phyloP scores from a whole-genome alignment of 2,113 vertebrate species.

The Actenoides hombroni region DNA sequence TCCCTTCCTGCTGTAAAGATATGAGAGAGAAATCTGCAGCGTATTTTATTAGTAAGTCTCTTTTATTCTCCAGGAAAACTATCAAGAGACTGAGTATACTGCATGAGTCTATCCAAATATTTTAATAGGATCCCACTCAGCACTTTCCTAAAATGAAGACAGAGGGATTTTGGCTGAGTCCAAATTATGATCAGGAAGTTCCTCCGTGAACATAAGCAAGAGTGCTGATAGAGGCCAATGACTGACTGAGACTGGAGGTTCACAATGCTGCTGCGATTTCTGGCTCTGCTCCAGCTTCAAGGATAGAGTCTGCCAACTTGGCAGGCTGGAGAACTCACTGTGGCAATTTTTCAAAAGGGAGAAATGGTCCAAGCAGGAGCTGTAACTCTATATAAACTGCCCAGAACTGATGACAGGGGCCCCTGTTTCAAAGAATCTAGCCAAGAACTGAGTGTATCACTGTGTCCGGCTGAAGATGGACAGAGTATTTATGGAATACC shows the following conservation, averaged over 20 bases:
- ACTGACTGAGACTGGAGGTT: conserved; percentile 72
- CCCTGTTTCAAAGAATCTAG: conserved; percentile 65
- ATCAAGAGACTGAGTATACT: conserved; percentile 14
- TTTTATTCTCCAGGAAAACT: conserved; percentile 6
- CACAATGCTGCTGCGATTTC: conserved; percentile 60
- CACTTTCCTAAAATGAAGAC: conserved; percentile 49
- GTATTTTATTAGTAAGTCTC: conserved; percentile 15
- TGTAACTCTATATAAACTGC: conserved; percentile 75
- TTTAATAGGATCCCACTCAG: conserved; percentile 37
- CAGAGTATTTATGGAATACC: conserved; percentile 45
- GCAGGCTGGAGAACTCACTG: conserved; percentile 67
- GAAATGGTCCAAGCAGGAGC: conserved; percentile 74
- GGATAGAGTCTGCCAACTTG: conserved; percentile 75
- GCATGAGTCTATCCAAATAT: conserved; percentile 27
- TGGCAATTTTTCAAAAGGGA: conserved; percentile 79
- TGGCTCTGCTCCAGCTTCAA: conserved; percentile 70
- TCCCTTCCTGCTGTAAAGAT: neutral
- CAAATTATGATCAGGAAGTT: conserved; percentile 58
- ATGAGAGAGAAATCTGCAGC: neutral
- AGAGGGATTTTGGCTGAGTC: conserved; percentile 31
- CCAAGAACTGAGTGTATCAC: conserved; percentile 44
- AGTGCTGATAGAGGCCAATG: conserved; percentile 59
- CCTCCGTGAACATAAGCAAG: conserved; percentile 39
- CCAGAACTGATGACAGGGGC: conserved; percentile 65
- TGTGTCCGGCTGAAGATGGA: conserved; percentile 46